Evolutionary conservation across 2,797 vertebrate genomes (phyloP), one percentile per base, ranked within the genome.

Genomic region (Eremophila alpestris): DNA sequence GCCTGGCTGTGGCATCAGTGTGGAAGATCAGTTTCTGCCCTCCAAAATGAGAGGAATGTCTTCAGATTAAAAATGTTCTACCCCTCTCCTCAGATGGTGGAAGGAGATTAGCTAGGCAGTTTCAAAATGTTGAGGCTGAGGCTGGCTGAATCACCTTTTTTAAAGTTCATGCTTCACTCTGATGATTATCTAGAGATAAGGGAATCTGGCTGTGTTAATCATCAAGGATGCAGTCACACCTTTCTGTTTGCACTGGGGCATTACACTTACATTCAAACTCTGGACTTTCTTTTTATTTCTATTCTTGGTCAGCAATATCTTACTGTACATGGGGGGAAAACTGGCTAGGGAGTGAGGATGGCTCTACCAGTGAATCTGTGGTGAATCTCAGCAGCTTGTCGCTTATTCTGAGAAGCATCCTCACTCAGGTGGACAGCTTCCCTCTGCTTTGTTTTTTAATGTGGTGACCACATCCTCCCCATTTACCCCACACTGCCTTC

Each of bases 401-500:
- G 0, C 65, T 75, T 26, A 55, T 79, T 87, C 82, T 86, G 65
- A 68, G 69, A 85, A 91, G 15, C 29, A 75, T 68, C 46, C 51
- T 91, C 65, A 59, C 55, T 56, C 52, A 90, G 78, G 59, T 26
- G 34, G 69, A 60, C 41, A 56, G 69, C 19, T 91, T 90, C 49
- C 55, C 45, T 89, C 41, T 6, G 0, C 59, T 90, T 76, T 89
- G 46, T 52, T 93, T 93, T 84, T 52, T 60, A 74, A 76, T 51
- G 51, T 67, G 80, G 55, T 91, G 80, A 77, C 96, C 96, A 93
- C 93, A 94, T 94, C 96, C 89, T 91, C 58, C 83, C 76, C 34
- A 41, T 70, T 85, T 94, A 92, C 80, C 83, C 93, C 83, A 51
- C 40, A 60, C 68, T 0, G 0, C 34, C 80, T 92, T 87, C 24